Percentiles rank a stretch among this genome's conserved stretches.
phyloP scores from a whole-genome alignment of 2,113 vertebrate genomes.

The Spizaetus ornatus region DNA sequence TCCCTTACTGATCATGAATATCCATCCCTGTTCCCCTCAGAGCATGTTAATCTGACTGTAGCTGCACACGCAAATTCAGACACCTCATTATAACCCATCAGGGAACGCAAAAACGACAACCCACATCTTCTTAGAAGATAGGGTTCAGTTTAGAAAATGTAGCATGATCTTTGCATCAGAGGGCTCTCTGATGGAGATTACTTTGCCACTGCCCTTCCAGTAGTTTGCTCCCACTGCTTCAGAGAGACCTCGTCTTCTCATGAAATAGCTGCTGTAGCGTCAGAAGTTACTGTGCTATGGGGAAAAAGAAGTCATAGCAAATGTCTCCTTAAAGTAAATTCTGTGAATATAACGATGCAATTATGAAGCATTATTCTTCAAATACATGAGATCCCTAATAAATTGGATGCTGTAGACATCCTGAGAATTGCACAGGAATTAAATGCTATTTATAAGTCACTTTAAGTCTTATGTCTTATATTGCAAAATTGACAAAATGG shows the following conservation, averaged over 20 bases:
- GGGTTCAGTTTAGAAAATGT: neutral
- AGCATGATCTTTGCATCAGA: neutral
- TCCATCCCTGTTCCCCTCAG: neutral
- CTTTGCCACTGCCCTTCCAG: neutral
- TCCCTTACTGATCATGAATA: neutral
- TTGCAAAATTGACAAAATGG: neutral
- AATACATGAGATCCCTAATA: neutral
- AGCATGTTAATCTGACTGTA: neutral
- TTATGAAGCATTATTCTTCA: neutral
- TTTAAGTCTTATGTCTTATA: neutral
- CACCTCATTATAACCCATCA: neutral
- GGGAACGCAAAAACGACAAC: neutral
- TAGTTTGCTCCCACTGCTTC: neutral
- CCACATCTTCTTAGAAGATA: neutral
- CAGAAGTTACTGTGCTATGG: neutral
- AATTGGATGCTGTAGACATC: neutral
- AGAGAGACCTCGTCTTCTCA: neutral
- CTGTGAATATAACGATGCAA: neutral
- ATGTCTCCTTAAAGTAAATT: neutral
- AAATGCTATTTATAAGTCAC: neutral
- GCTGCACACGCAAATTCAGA: neutral
- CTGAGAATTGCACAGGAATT: neutral
- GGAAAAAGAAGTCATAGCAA: neutral
- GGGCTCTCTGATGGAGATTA: neutral
- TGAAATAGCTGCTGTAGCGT: neutral